A percentile compares a stretch with the other conserved stretches of the same genome.
These are phyloP conservation scores for Erithacus rubecula DNA, from an alignment of 2,797 vertebrate genomes.

Conservation along the genomic window DNA sequence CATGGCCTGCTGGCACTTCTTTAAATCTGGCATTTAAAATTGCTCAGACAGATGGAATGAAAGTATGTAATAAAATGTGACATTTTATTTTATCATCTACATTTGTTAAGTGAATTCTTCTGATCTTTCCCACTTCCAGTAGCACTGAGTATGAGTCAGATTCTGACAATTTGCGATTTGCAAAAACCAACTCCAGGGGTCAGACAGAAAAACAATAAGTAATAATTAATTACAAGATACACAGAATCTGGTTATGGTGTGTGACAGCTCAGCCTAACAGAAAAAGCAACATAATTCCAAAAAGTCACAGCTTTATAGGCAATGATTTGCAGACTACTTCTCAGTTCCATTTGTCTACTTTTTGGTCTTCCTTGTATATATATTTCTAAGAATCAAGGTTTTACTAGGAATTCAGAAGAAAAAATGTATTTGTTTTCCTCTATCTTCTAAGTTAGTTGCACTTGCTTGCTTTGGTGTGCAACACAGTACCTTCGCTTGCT, in stretches of 20 bases:
- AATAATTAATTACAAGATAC: conserved; percentile 37
- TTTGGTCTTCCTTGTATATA: background rate
- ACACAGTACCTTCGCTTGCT: background rate
- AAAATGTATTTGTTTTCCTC: background rate
- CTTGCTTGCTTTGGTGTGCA: background rate
- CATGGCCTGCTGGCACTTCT: conserved; percentile 36
- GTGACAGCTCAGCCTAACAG: background rate
- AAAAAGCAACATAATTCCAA: background rate
- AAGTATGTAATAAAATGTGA: conserved; percentile 76
- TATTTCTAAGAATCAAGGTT: background rate
- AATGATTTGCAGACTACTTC: background rate
- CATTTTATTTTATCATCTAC: conserved; percentile 72
- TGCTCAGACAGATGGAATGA: conserved; percentile 70
- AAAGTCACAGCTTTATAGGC: background rate
- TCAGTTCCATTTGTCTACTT: background rate
- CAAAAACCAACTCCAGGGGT: conserved; percentile 4
- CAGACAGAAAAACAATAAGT: conserved; percentile 22
- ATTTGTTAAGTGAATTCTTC: conserved; percentile 70
- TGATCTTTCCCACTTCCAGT: conserved; percentile 48
- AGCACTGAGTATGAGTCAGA: conserved; percentile 3
- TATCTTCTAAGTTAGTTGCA: background rate
- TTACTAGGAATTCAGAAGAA: background rate
- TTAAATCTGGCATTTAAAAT: conserved; percentile 74
- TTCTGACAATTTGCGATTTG: background rate
- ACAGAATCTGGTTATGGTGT: background rate